Evolutionary conservation across 2,797 vertebrate species (phyloP).

Genomic region (Sorex maritimensis): DNA sequence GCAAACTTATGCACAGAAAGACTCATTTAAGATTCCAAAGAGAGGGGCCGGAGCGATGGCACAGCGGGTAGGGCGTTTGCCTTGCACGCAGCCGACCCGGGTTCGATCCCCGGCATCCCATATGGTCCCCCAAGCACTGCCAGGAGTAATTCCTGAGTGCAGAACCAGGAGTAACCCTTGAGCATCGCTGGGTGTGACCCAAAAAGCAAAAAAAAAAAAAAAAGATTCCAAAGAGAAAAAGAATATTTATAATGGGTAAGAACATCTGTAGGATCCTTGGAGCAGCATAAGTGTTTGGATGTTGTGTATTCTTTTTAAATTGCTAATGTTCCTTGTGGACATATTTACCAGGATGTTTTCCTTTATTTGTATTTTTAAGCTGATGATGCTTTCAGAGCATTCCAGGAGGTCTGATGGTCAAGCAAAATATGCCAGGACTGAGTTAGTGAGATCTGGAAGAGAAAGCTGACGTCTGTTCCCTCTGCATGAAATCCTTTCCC

Average conservation of each 20-base stretch:
- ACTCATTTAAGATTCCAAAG: constrained; percentile 53
- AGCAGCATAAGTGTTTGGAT: constrained; percentile 56
- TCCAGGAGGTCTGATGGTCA: constrained; percentile 47
- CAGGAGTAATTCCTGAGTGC: no score
- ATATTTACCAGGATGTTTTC: constrained; percentile 70
- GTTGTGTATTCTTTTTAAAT: constrained; percentile 62
- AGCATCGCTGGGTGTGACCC: no score
- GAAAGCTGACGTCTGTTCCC: not conserved
- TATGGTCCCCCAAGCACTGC: no score
- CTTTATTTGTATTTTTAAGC: constrained; percentile 73
- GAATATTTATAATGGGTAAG: constrained; percentile 57
- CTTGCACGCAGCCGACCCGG: no score
- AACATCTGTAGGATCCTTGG: constrained; percentile 60
- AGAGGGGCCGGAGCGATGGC: no score
- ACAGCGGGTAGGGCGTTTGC: no score
- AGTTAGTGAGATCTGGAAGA: not conserved
- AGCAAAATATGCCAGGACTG: constrained; percentile 18
- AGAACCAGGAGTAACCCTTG: no score
- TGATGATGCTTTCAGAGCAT: constrained; percentile 66
- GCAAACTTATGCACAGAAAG: constrained; percentile 55
- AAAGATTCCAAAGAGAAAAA: constrained; percentile 66
- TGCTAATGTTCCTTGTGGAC: constrained; percentile 49
- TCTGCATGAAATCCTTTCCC: constrained; percentile 3
- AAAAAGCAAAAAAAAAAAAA: no score
- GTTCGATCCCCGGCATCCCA: no score